Conservation (phyloP, 2,797 vertebrate genomes). For the Cygnus olor region DNA sequence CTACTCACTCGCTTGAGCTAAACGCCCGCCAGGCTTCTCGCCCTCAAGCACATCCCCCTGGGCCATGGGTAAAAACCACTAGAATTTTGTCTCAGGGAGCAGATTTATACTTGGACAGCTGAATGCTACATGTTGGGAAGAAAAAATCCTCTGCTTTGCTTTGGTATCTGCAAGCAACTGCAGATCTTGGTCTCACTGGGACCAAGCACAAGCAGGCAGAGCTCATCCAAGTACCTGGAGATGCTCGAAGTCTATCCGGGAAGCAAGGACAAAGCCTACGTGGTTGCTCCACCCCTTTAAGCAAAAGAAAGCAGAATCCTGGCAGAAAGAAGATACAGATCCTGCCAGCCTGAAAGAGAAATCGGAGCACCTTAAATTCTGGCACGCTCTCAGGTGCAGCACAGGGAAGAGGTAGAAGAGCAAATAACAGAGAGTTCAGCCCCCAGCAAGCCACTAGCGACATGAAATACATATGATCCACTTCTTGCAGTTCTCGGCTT, state of each 20-base stretch:
- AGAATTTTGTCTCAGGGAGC: not conserved
- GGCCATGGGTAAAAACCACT: not conserved
- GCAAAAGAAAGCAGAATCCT: not conserved
- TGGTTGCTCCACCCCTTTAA: not conserved
- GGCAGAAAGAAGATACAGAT: not conserved
- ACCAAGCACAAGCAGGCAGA: not conserved
- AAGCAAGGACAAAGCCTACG: not conserved
- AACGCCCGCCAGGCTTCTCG: not conserved
- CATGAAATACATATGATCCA: slow-evolving; percentile 69
- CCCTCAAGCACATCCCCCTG: not conserved
- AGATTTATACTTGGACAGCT: not conserved
- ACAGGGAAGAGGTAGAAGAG: not conserved
- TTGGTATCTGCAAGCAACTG: not conserved
- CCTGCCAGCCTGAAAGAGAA: not conserved
- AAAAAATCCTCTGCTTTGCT: not conserved
- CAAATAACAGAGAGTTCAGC: slow-evolving; percentile 53
- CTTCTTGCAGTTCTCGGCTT: slow-evolving; percentile 64
- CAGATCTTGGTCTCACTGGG: not conserved
- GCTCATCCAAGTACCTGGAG: not conserved
- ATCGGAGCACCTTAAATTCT: not conserved
- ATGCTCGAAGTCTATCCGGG: not conserved
- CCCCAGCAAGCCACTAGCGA: slow-evolving; percentile 44
- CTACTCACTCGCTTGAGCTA: not conserved
- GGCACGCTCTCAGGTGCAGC: not conserved
- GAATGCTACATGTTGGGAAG: not conserved